Evolutionary conservation across 2,797 vertebrate species (phyloP).

Genomic region (Gymnothorax javanicus): DNA sequence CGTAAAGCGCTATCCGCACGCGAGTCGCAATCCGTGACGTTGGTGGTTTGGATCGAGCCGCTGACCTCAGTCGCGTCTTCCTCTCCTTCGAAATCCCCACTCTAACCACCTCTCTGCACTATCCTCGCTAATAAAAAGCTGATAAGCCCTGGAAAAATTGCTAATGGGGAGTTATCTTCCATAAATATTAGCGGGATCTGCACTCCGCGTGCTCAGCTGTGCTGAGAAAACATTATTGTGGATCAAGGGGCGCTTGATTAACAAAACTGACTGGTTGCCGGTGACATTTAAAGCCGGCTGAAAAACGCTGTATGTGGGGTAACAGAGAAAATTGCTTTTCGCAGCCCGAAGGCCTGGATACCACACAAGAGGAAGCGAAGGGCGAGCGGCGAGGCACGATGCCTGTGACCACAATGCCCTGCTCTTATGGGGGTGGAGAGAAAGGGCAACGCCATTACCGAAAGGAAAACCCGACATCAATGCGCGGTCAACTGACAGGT

Average conservation of each 20-base stretch:
- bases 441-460: not conserved
- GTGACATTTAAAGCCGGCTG: not conserved
- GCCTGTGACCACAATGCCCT: not conserved
- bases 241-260: not conserved
- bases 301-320: not conserved
- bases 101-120: too few species aligned
- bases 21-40: too few species aligned
- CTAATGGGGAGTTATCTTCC: not conserved
- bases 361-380: not conserved
- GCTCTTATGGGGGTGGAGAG: not conserved
- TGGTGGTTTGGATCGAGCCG: too few species aligned
- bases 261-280: not conserved
- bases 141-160: too few species aligned
- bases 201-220: not conserved
- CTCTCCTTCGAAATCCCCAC: too few species aligned
- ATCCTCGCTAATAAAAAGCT: too few species aligned
- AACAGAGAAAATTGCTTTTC: not conserved
- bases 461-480: not conserved
- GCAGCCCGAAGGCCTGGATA: not conserved
- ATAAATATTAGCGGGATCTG: not conserved
- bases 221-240: not conserved
- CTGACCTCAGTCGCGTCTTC: too few species aligned
- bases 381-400: not conserved
- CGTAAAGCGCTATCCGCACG: too few species aligned
- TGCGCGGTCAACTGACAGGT: not conserved